Base-by-base conservation (phyloP, 2,113 vertebrate genomes). In the Crotalus tigris region DNA sequence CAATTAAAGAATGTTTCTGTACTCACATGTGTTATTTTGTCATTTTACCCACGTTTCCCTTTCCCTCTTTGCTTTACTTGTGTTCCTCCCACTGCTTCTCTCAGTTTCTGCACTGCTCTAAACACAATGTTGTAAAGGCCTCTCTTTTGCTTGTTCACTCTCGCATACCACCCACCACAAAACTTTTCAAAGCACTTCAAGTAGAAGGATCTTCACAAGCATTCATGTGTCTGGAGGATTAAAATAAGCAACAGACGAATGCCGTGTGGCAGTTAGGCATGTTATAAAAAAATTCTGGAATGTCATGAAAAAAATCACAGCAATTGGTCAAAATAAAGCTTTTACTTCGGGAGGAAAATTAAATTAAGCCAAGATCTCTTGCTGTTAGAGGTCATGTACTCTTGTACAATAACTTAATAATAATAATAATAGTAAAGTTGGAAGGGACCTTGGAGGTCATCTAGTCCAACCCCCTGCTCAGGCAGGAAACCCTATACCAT, bases 161-260 rank as follows among this genome's bases (percentile, higher is more conserved):
- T 33, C 53, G 17, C 59, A 3, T 33, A 53, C 29, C 44, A 89
- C 55, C 46, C 87, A 91, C 87, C 46, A 91, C 55, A 81, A 39
- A 85, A 29, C 46, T 91, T 61, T 92, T 93, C 51, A 91, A 88
- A 81, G 61, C 86, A 58, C n/a, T 54, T 93, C 55, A 54, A 53
- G 39, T 59, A 61, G 85, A 89, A 54, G 69, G 55, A 46, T 15
- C 44, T 92, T 89, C 69, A 53, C 46, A 93, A 89, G 55, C 46
- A 89, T 64, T 85, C 29, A 33, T 21, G 33, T 64, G 46, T 93
- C 33, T 64, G 29, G 61, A 89, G 49, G 46, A 49, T 87, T 87
- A 26, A 19, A 86, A 51, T 9, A 85, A 61, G 21, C 29, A 33
- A 55, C 39, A 51, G 15, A 13, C 11, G 11, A 81, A 57, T 85